Evolutionary conservation across 2,888 invertebrate species (phyloP), one percentile per base, ranked within the genome.

Genomic region (Papilio gigon): DNA sequence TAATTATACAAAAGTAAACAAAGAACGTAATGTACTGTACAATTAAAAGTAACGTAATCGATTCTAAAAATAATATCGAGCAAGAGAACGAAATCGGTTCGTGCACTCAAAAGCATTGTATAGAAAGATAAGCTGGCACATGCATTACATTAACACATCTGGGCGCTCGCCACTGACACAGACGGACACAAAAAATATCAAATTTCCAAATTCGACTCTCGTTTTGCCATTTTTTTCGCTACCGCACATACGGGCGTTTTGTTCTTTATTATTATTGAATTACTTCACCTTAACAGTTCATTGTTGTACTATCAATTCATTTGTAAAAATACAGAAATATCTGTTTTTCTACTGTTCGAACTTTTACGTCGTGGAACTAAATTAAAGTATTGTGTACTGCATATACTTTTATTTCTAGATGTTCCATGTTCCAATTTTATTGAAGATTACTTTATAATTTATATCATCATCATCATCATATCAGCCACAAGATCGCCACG

Each of bases 31-130:
- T 53, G 25, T 53, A 33, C 27, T 56, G 30, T 30, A 40, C 60
- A 56, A 68, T 63, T 63, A 62, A 58, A 56, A 62, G 63, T 42
- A 62, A 56, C 50, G 53, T 65, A 68, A 65, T 68, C 64, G 68
- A 68, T 70, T 83, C 86, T 84, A 84, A 79, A 83, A 84, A 86
- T 86, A 86, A 74, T 75, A 77, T 77, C 73, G 72, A 71, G 77
- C 76, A 71, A 75, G 73, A 72, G 72, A 74, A 75, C 72, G 68
- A 67, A 70, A 71, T 70, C 71, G 70, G 60, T 62, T 72, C 59
- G 60, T 74, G 75, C 77, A 77, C 77, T 80, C 77, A 71, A 67
- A 72, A 75, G 77, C 76, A 83, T 83, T 76, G 79, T 80, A 78
- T 70, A 74, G 76, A 75, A 78, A 84, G 83, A 85, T 82, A 79